These are phyloP conservation scores for Agrypnus murinus DNA, from an alignment of 2,888 invertebrate species.

Conservation along the genomic window DNA sequence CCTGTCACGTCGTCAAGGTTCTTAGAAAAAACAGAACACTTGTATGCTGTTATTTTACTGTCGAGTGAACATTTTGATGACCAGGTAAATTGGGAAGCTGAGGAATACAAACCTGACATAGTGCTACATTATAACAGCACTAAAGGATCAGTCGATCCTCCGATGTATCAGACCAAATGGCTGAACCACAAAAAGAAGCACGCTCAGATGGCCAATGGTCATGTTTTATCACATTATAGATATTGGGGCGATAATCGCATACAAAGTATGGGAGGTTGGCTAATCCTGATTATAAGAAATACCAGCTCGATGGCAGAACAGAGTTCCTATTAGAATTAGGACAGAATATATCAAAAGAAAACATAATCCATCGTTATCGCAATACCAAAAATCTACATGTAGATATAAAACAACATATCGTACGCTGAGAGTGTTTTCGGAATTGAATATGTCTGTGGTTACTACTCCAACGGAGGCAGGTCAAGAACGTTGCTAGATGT, in stretches of 20 bases:
- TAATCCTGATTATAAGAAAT: constrained; percentile 11
- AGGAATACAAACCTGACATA: constrained; percentile 38
- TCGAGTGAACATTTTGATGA: constrained; percentile 38
- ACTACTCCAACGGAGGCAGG: neutral
- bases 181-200: constrained; percentile 33
- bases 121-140: constrained; percentile 43
- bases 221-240: constrained; percentile 42
- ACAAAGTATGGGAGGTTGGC: constrained; percentile 25
- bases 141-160: constrained; percentile 42
- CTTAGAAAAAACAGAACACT: constrained; percentile 12
- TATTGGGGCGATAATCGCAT: constrained; percentile 35
- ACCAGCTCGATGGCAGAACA: constrained; percentile 5
- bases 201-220: constrained; percentile 45
- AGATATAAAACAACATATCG: constrained; percentile 20
- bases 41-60: constrained; percentile 38
- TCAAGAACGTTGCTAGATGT: constrained; percentile 3
- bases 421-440: neutral
- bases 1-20: constrained; percentile 19
- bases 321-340: neutral
- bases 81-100: constrained; percentile 23
- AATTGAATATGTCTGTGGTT: neutral
- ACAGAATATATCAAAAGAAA: too few species aligned
- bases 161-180: constrained; percentile 34
- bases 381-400: constrained; percentile 19
- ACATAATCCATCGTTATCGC: constrained; percentile 17